A percentile compares a stretch with the other conserved stretches of the same genome.
phyloP scores from a whole-genome alignment of 2,888 invertebrate species.

The Leptarthrus brevirostris region DNA sequence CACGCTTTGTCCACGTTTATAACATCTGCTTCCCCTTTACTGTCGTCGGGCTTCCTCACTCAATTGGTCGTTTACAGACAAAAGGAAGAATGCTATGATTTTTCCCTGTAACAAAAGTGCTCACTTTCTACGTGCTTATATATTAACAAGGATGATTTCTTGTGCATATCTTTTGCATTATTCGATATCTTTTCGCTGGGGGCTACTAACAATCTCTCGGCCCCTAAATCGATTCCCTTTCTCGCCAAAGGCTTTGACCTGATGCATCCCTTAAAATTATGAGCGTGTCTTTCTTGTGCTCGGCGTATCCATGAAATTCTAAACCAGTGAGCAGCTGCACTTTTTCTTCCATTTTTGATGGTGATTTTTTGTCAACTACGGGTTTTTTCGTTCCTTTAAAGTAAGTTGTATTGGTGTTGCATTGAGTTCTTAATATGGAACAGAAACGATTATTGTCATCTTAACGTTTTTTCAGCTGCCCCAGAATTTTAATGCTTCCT shows the following conservation, averaged over 20 bases:
- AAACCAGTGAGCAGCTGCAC: slow-evolving; percentile 40
- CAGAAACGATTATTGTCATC: slow-evolving; percentile 3
- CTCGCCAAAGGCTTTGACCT: slow-evolving; percentile 14
- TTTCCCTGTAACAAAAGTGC: not conserved
- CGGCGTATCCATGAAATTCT: slow-evolving; percentile 30
- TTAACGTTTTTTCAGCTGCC: slow-evolving; percentile 20
- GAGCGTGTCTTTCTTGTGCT: slow-evolving; percentile 42
- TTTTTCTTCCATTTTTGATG: slow-evolving; percentile 31
- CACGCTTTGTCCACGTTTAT: not conserved
- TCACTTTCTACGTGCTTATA: too few species aligned
- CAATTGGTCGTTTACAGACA: not conserved
- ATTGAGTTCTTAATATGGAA: not conserved
- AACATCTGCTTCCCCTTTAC: slow-evolving; percentile 20
- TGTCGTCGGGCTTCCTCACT: not conserved
- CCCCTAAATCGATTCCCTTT: slow-evolving; percentile 8
- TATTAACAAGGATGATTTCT: not conserved
- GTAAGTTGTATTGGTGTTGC: slow-evolving; percentile 4
- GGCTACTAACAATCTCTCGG: too few species aligned
- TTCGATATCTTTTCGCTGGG: not conserved
- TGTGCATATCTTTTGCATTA: not conserved
- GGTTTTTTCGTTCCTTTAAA: not conserved
- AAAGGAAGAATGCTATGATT: not conserved
- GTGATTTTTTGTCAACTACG: slow-evolving; percentile 16
- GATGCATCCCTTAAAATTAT: slow-evolving; percentile 27
- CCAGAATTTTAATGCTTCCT: not conserved